Conservation (phyloP, 2,113 vertebrate species). For the Corvus moneduloides region DNA sequence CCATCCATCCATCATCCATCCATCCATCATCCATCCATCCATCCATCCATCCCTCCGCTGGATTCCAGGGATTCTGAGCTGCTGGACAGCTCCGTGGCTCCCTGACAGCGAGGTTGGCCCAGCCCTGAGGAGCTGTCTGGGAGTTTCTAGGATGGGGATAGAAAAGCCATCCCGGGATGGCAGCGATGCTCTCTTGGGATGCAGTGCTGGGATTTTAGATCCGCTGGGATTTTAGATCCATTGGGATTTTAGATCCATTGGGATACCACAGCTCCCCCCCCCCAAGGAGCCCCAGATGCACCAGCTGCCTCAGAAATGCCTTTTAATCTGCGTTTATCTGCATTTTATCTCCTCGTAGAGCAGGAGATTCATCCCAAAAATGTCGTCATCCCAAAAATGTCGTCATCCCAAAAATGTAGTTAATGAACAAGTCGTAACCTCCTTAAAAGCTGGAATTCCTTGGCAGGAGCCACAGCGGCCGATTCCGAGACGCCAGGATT, state of each 20-base stretch:
- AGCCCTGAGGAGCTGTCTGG: not conserved
- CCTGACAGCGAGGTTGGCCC: accelerated
- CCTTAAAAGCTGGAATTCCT: not conserved
- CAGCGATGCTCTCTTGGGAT: accelerated
- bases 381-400: too few species aligned
- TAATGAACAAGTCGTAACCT: not conserved
- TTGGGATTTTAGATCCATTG: not conserved
- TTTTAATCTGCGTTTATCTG: not conserved
- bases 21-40: not conserved
- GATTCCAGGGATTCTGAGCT: not conserved
- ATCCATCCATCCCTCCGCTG: not conserved
- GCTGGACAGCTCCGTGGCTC: not conserved
- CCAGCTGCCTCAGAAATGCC: not conserved
- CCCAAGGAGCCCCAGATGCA: not conserved
- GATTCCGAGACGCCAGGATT: not conserved
- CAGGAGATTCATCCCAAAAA: too few species aligned
- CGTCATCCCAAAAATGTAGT: not conserved
- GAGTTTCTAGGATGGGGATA: not conserved
- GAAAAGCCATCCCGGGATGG: accelerated
- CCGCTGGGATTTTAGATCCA: not conserved
- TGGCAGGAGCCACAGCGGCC: not conserved
- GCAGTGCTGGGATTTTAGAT: not conserved
- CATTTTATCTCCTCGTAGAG: not conserved
- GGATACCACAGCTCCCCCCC: not conserved
- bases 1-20: too few species aligned